phyloP scores from a whole-genome alignment of 2,113 vertebrate species.

The Elaphurus davidianus region DNA sequence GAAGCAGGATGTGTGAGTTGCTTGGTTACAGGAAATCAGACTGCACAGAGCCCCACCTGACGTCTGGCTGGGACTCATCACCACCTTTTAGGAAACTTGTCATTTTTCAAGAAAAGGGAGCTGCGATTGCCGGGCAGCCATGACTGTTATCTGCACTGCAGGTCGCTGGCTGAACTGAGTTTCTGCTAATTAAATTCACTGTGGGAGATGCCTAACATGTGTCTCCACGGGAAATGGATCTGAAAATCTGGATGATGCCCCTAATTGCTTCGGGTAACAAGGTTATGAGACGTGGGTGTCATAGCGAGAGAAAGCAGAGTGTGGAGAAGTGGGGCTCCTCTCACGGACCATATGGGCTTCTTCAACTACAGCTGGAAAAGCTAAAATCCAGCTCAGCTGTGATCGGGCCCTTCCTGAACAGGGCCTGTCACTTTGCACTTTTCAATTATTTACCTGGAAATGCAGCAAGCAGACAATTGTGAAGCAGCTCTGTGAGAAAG shows the following conservation, averaged over 20 bases:
- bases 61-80: conserved; percentile 39
- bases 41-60: conserved; percentile 42
- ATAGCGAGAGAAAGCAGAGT: conserved; percentile 42
- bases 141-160: conserved; percentile 67
- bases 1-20: conserved; percentile 49
- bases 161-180: conserved; percentile 57
- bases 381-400: neutral
- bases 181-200: conserved; percentile 83
- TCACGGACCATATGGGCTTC: conserved; percentile 19
- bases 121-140: neutral
- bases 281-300: conserved; percentile 70
- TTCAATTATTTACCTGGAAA: conserved; percentile 38
- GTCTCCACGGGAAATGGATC: conserved; percentile 68
- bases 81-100: conserved; percentile 57
- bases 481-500: neutral
- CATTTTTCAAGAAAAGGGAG: conserved; percentile 57
- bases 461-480: neutral
- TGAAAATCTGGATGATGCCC: conserved; percentile 76
- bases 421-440: conserved; percentile 1
- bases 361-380: neutral
- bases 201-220: conserved; percentile 75
- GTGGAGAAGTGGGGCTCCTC: neutral
- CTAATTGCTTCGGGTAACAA: conserved; percentile 81
- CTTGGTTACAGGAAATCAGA: conserved; percentile 48
- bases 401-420: neutral